Percentiles rank a stretch among this genome's conserved stretches.
Conservation (phyloP, 2,113 vertebrate species). For the Salvelinus fontinalis region DNA sequence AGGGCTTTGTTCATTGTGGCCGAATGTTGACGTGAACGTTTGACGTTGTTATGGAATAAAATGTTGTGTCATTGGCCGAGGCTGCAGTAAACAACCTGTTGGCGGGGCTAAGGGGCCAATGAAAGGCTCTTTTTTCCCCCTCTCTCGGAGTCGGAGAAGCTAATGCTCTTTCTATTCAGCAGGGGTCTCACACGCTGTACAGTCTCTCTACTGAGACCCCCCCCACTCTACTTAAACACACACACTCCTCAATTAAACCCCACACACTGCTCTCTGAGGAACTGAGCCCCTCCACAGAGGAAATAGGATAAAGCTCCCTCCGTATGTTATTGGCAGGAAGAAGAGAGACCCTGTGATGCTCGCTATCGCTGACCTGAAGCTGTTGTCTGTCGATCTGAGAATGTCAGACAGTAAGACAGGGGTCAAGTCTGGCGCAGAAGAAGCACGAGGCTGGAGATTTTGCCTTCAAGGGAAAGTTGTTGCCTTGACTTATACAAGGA, state of each 20-base stretch:
- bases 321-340: neutral
- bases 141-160: constrained; percentile 16
- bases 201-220: neutral
- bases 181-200: constrained; percentile 56
- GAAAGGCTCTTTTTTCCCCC: constrained; percentile 17
- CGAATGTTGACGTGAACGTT: neutral
- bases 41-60: neutral
- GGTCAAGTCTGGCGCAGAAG: neutral
- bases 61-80: neutral
- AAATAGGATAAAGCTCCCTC: neutral
- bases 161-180: constrained; percentile 37
- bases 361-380: too few species aligned
- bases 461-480: neutral
- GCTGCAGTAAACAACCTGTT: neutral
- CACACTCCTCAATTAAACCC: constrained; percentile 35
- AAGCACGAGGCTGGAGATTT: neutral
- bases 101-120: neutral
- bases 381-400: neutral
- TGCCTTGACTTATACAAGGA: neutral
- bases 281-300: neutral
- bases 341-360: neutral
- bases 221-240: constrained; percentile 17
- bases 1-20: neutral
- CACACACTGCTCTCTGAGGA: constrained; percentile 33
- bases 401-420: neutral